phyloP scores from a whole-genome alignment of 2,113 vertebrate genomes.

The Athene cunicularia region DNA sequence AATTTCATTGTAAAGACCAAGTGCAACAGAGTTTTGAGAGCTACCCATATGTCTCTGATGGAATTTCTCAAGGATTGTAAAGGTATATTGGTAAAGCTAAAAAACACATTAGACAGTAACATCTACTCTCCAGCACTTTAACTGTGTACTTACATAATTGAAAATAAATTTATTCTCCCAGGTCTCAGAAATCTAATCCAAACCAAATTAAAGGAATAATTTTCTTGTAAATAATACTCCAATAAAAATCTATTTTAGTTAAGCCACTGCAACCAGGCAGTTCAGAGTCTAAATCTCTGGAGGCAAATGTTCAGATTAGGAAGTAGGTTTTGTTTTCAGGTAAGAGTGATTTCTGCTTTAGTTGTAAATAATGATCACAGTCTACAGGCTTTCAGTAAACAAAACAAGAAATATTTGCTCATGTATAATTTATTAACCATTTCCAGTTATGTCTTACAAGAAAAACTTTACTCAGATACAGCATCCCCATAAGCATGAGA shows the following conservation, averaged over 20 bases:
- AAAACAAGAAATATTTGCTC: slow-evolving; percentile 22
- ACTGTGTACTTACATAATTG: not conserved
- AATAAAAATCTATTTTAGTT: slow-evolving; percentile 40
- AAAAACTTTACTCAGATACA: not conserved
- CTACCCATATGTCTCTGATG: not conserved
- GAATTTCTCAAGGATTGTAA: not conserved
- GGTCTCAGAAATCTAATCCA: not conserved
- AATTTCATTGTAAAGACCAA: not conserved
- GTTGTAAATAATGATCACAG: not conserved
- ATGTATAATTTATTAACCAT: slow-evolving; percentile 67
- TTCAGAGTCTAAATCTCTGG: not conserved
- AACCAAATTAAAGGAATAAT: slow-evolving; percentile 11
- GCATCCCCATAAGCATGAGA: not conserved
- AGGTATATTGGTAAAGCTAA: not conserved
- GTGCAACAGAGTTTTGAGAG: not conserved
- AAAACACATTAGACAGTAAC: not conserved
- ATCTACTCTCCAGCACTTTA: not conserved
- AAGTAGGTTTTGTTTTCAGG: not conserved
- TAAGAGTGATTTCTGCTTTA: not conserved
- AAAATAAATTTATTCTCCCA: not conserved
- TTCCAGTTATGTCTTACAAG: slow-evolving; percentile 49
- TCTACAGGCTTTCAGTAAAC: slow-evolving; percentile 6
- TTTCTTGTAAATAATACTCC: slow-evolving; percentile 17
- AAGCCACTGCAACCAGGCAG: not conserved
- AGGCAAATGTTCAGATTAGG: not conserved